These are phyloP conservation scores for Zonitis immaculata DNA, from an alignment of 2,888 invertebrate genomes.

Conservation along the genomic window DNA sequence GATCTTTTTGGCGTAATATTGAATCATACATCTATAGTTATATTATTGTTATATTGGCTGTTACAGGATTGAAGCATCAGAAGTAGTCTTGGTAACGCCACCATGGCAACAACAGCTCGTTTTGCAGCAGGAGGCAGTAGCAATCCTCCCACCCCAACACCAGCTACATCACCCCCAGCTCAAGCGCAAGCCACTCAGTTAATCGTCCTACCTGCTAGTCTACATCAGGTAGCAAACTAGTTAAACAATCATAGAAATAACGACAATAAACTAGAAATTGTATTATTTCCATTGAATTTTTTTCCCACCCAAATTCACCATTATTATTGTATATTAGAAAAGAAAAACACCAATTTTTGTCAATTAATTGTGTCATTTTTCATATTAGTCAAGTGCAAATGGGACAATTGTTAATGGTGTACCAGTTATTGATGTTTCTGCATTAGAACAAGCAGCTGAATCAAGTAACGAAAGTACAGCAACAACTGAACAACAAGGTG, in stretches of 20 bases:
- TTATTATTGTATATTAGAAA: too few relatives aligned
- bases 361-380: not conserved
- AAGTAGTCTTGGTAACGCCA: conserved; percentile 48
- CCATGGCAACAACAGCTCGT: conserved; percentile 56
- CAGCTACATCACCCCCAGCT: conserved; percentile 46
- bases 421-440: conserved; percentile 49
- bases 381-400: conserved; percentile 32
- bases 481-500: conserved; percentile 50
- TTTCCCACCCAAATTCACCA: too few relatives aligned
- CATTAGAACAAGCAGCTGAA: conserved; percentile 54
- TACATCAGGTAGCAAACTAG: conserved; percentile 46
- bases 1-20: not conserved
- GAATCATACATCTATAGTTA: not conserved
- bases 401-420: conserved; percentile 46
- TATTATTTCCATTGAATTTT: too few relatives aligned
- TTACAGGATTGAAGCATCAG: conserved; percentile 42
- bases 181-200: conserved; percentile 48
- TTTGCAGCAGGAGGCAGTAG: conserved; percentile 55
- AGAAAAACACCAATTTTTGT: not conserved
- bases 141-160: conserved; percentile 48
- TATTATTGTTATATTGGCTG: conserved; percentile 29
- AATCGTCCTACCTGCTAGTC: conserved; percentile 49
- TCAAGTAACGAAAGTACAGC: conserved; percentile 57
- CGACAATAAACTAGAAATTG: not conserved
- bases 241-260: not conserved